Evolutionary conservation across 2,113 vertebrate genomes (phyloP).

Genomic region (Carettochelys insculpta): DNA sequence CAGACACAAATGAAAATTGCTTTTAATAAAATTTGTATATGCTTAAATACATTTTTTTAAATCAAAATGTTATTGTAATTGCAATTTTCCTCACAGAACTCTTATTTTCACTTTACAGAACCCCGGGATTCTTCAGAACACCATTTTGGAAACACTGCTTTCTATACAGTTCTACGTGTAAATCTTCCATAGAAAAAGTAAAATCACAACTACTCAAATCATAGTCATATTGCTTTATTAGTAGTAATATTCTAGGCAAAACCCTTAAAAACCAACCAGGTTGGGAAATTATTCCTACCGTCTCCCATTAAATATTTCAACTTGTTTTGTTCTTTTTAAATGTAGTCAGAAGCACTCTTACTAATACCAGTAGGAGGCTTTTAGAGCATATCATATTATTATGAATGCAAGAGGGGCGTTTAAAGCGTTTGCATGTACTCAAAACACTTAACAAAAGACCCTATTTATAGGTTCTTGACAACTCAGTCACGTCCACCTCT

Average conservation of each 20-base stretch:
- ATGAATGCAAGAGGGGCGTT: too few species aligned
- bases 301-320: background rate
- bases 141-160: too few species aligned
- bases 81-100: too few species aligned
- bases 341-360: background rate
- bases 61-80: too few species aligned
- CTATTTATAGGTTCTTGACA: background rate
- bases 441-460: background rate
- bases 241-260: background rate
- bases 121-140: too few species aligned
- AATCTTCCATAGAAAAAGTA: background rate
- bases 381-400: too few species aligned
- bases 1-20: too few species aligned
- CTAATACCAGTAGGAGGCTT: background rate
- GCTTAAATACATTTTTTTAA: too few species aligned
- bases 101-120: too few species aligned
- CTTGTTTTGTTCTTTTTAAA: background rate
- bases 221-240: background rate
- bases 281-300: background rate
- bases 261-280: background rate
- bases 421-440: background rate
- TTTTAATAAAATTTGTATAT: too few species aligned
- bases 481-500: rapidly evolving
- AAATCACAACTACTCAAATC: background rate
- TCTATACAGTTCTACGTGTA: background rate